phyloP scores from a whole-genome alignment of 2,113 vertebrate species.

The Daubentonia madagascariensis region DNA sequence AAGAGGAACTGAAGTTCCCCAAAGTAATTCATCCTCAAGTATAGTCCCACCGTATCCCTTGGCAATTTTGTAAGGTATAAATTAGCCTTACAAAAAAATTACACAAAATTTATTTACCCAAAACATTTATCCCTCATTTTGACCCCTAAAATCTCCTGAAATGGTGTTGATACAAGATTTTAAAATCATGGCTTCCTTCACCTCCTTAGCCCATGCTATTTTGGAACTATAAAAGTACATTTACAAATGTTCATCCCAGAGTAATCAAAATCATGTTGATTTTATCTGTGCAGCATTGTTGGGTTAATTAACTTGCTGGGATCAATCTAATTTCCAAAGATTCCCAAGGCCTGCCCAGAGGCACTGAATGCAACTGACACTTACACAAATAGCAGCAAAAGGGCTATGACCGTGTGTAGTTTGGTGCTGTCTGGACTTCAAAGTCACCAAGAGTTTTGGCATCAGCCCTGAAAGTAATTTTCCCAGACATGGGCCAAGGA shows the following conservation, averaged over 20 bases:
- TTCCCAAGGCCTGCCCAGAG: background rate
- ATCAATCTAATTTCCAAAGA: constrained; percentile 18
- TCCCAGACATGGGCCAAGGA: constrained; percentile 56
- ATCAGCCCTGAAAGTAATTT: constrained; percentile 64
- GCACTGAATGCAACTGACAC: background rate
- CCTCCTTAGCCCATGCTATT: background rate
- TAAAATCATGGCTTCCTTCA: background rate
- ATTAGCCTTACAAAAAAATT: background rate
- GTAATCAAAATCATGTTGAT: background rate
- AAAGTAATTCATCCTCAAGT: background rate
- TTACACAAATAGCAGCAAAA: background rate
- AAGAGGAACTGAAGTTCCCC: background rate
- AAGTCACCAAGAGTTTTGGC: constrained; percentile 67
- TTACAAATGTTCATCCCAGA: background rate
- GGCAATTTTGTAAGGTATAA: background rate
- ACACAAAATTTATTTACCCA: background rate
- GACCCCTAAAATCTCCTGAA: background rate
- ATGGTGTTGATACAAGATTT: background rate
- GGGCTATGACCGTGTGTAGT: background rate
- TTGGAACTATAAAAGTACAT: background rate
- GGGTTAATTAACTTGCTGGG: background rate
- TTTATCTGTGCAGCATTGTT: background rate
- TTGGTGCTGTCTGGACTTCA: constrained; percentile 58
- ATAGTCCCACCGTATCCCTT: accelerated
- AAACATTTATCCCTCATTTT: background rate